Evolutionary conservation across 2,113 vertebrate species (phyloP).

Genomic region (Boleophthalmus pectinirostris): DNA sequence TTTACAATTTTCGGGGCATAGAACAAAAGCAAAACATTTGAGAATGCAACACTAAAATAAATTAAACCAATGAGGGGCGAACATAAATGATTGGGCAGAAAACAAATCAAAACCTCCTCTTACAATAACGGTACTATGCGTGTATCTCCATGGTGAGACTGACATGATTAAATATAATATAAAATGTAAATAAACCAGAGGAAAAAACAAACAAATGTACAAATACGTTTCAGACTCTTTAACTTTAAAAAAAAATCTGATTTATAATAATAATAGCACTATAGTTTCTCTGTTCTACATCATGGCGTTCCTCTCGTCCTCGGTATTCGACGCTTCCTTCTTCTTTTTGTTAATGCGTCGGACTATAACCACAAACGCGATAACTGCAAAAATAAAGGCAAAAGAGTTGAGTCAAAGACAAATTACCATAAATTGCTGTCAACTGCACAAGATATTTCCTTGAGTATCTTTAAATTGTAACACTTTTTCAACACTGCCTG

Average conservation of each 20-base stretch:
- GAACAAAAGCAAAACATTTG: constrained; percentile 12
- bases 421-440: neutral
- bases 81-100: constrained; percentile 38
- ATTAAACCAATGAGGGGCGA: constrained; percentile 38
- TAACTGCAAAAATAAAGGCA: constrained; percentile 44
- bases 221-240: constrained; percentile 4
- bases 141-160: constrained; percentile 6
- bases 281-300: constrained; percentile 48
- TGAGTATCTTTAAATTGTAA: no score
- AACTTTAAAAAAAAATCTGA: neutral
- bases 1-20: neutral
- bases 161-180: neutral
- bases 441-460: no score
- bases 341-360: constrained; percentile 56
- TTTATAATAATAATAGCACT: neutral
- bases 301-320: constrained; percentile 54
- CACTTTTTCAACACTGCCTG: no score
- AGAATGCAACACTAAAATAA: constrained; percentile 41
- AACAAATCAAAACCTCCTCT: constrained; percentile 21
- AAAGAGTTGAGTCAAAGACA: neutral
- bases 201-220: constrained; percentile 9
- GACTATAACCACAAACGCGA: constrained; percentile 59
- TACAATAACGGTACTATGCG: constrained; percentile 29
- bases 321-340: neutral
- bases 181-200: neutral